Percentiles rank a stretch among this genome's conserved stretches.
phyloP scores from a whole-genome alignment of 2,888 invertebrate species.

The Heliconius erato region DNA sequence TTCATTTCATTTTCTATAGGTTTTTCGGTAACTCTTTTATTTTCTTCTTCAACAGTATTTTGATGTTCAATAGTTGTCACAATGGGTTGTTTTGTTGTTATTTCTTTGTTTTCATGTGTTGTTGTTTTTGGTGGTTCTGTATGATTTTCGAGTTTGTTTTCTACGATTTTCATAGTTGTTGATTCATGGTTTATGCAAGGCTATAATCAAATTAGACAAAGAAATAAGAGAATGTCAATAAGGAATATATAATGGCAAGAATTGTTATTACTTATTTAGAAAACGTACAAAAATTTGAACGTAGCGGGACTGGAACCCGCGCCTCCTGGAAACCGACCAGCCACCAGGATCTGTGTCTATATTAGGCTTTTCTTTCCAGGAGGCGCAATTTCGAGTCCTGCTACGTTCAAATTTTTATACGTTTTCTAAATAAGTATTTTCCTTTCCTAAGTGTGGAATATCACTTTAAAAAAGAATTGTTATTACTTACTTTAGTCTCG shows the following conservation, averaged over 20 bases:
- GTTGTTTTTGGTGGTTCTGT: neutral
- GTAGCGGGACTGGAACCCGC: too few species aligned
- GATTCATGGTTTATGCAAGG: neutral
- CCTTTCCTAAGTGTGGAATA: too few species aligned
- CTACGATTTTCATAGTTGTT: neutral
- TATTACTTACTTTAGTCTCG: conserved; percentile 7
- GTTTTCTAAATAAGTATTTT: too few species aligned
- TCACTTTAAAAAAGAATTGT: too few species aligned
- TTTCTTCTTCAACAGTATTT: neutral
- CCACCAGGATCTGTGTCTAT: too few species aligned
- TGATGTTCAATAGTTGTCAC: neutral
- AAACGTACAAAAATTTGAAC: too few species aligned
- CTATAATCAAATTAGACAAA: neutral
- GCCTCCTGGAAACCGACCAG: too few species aligned
- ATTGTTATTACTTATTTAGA: conserved; percentile 10
- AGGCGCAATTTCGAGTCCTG: too few species aligned
- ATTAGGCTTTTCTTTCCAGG: too few species aligned
- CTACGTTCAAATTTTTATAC: too few species aligned
- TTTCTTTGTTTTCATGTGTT: neutral
- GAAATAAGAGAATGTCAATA: neutral
- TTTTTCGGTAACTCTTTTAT: neutral
- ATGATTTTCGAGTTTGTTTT: neutral
- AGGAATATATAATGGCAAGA: neutral
- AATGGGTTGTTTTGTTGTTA: neutral
- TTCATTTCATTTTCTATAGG: neutral